phyloP scores from a whole-genome alignment of 2,113 vertebrate species.

The Oceanites oceanicus region DNA sequence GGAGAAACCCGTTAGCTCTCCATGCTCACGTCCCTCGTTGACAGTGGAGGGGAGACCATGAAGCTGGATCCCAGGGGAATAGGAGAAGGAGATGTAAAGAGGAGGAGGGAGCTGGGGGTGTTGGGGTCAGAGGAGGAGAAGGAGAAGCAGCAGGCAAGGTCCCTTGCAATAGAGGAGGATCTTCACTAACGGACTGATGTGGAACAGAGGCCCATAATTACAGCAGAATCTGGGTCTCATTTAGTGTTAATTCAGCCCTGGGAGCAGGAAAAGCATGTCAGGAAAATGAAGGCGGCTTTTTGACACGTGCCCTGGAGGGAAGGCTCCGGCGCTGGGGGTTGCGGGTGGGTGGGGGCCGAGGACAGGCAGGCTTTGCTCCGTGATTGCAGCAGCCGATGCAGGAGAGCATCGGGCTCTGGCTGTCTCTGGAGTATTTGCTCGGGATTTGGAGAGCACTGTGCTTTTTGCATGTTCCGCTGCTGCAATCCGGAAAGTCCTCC shows the following conservation, averaged over 20 bases:
- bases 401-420: not conserved
- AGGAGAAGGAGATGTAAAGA: not conserved
- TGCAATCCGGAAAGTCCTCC: not conserved
- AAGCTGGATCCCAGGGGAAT: not conserved
- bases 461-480: not conserved
- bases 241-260: not conserved
- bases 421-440: not conserved
- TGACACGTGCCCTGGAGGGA: not conserved
- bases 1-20: not conserved
- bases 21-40: not conserved
- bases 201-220: not conserved
- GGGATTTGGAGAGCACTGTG: not conserved
- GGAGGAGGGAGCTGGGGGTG: not conserved
- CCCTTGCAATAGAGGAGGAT: not conserved
- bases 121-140: not conserved
- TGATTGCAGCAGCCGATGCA: not conserved
- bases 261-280: slow-evolving; percentile 13
- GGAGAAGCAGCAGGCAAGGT: not conserved
- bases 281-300: not conserved
- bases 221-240: not conserved
- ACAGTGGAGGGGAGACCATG: not conserved
- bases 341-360: not conserved
- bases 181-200: not conserved
- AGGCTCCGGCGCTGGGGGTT: not conserved
- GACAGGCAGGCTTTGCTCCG: rapidly evolving